phyloP scores from a whole-genome alignment of 2,888 invertebrate genomes.

The Idaea dimidiata region DNA sequence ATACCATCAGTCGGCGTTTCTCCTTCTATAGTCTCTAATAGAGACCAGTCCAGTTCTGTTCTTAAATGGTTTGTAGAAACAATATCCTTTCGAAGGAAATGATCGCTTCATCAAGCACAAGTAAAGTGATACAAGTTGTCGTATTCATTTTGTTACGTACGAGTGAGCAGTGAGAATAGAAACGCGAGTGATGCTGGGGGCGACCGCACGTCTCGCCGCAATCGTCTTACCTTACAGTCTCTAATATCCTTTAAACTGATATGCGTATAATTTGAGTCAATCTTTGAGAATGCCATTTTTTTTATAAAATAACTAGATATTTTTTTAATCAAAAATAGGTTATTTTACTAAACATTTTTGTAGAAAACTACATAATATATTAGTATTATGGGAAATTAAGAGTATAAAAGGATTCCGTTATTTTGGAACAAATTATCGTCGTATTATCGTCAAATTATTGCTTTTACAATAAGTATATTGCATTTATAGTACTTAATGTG shows the following conservation, averaged over 20 bases:
- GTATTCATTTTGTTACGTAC: slow-evolving; percentile 61
- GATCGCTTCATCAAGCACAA: slow-evolving; percentile 27
- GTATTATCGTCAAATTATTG: too few relatives aligned
- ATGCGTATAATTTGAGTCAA: slow-evolving; percentile 40
- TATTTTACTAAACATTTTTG: too few relatives aligned
- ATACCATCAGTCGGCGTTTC: too few relatives aligned
- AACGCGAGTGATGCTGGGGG: slow-evolving; percentile 55
- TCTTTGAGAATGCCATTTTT: background rate
- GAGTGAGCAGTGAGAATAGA: slow-evolving; percentile 53
- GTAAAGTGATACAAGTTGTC: slow-evolving; percentile 48
- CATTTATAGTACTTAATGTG: too few relatives aligned
- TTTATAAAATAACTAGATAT: too few relatives aligned
- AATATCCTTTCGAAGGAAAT: slow-evolving; percentile 13
- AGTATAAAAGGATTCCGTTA: too few relatives aligned
- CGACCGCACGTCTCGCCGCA: slow-evolving; percentile 50
- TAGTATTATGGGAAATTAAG: too few relatives aligned
- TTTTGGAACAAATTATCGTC: too few relatives aligned
- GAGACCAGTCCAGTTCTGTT: background rate
- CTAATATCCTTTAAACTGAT: slow-evolving; percentile 46
- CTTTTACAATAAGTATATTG: too few relatives aligned
- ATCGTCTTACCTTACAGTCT: slow-evolving; percentile 46
- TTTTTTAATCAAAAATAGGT: too few relatives aligned
- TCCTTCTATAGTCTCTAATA: too few relatives aligned
- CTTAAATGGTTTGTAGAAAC: background rate
- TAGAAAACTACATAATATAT: too few relatives aligned